Percentiles rank a stretch among this genome's conserved stretches.
phyloP scores from a whole-genome alignment of 2,797 vertebrate species.

The Silurus lanzhouensis region DNA sequence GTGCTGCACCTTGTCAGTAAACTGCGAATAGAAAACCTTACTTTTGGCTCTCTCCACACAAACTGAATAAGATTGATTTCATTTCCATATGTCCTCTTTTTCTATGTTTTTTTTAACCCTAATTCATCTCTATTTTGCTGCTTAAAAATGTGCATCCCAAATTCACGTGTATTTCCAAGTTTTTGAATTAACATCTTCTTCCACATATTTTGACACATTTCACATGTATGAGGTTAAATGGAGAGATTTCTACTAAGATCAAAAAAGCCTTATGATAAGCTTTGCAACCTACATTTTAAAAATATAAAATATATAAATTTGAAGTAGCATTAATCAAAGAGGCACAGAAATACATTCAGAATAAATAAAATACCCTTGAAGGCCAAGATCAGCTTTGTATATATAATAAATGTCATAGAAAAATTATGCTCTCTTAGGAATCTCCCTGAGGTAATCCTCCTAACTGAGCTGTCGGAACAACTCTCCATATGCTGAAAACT shows the following conservation, averaged over 20 bases:
- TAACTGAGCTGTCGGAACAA: background rate
- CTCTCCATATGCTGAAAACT: background rate
- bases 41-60: constrained; percentile 14
- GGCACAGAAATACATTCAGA: background rate
- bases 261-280: too few species aligned
- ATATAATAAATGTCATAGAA: constrained; percentile 20
- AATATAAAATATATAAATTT: too few species aligned
- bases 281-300: too few species aligned
- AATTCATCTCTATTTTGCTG: constrained; percentile 12
- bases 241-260: too few species aligned
- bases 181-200: constrained; percentile 10
- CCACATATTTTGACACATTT: constrained; percentile 20
- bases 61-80: constrained; percentile 43
- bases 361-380: constrained; percentile 3
- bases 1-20: constrained; percentile 23
- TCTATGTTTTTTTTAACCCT: background rate
- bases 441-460: background rate
- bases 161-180: background rate
- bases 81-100: constrained; percentile 31
- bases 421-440: background rate
- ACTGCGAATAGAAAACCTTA: constrained; percentile 17
- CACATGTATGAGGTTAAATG: background rate
- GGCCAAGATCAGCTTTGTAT: background rate
- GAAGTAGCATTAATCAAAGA: too few species aligned
- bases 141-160: background rate